Evolutionary conservation across 1,140 invertebrate species (phyloP).

Genomic region (Drosophila ohnishii): DNA sequence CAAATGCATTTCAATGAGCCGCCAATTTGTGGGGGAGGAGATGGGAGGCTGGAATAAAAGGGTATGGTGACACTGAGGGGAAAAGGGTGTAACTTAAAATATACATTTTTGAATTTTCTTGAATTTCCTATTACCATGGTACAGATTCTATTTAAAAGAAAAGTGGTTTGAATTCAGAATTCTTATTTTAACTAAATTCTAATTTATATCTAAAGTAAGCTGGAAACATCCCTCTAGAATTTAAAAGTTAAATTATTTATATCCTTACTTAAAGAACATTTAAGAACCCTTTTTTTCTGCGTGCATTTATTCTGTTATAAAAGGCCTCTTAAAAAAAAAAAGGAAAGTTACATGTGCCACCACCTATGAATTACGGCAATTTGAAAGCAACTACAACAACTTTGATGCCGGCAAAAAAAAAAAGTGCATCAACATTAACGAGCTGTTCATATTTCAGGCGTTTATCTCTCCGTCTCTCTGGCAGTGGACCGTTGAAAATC

Average conservation of each 20-base stretch:
- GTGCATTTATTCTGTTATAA: conserved; percentile 3
- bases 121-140: too few species aligned
- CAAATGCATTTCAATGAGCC: conserved; percentile 44
- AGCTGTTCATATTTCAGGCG: conserved; percentile 52
- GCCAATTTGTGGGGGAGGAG: conserved; percentile 39
- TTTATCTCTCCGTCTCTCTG: conserved; percentile 44
- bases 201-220: too few species aligned
- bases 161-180: neutral
- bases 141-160: neutral
- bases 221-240: too few species aligned
- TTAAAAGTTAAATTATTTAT: too few species aligned
- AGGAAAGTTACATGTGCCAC: conserved; percentile 61
- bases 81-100: neutral
- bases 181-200: too few species aligned
- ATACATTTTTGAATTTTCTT: too few species aligned
- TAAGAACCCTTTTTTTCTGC: conserved; percentile 1
- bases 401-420: conserved; percentile 13
- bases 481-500: conserved; percentile 51
- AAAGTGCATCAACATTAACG: conserved; percentile 56
- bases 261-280: too few species aligned
- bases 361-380: conserved; percentile 74
- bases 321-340: neutral
- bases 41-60: conserved; percentile 14
- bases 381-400: conserved; percentile 44
- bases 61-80: neutral